Evolutionary conservation across 2,888 invertebrate genomes (phyloP).

Genomic region (Hyposoter dolosus): DNA sequence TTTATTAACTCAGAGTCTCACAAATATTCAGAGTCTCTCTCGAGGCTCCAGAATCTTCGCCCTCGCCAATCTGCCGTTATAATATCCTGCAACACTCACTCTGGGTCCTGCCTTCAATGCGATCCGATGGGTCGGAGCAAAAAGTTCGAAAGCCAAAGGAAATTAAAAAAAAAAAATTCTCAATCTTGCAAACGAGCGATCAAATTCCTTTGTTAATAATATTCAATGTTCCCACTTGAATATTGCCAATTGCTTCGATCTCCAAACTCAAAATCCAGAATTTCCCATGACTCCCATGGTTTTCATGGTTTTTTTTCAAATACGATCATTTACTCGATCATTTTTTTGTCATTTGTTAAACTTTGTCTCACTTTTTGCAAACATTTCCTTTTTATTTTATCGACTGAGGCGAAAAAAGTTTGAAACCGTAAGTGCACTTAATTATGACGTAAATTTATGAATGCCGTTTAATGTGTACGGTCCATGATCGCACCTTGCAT

Average conservation of each 20-base stretch:
- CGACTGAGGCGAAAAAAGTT: neutral
- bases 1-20: conserved; percentile 39
- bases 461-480: conserved; percentile 40
- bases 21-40: conserved; percentile 31
- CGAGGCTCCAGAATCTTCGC: conserved; percentile 31
- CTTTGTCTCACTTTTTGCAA: neutral
- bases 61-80: conserved; percentile 17
- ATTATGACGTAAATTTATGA: conserved; percentile 31
- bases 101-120: conserved; percentile 13
- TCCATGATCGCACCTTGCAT: conserved; percentile 48
- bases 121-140: conserved; percentile 29
- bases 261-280: neutral
- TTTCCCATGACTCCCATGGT: neutral
- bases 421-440: neutral
- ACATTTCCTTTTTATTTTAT: neutral
- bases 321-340: neutral
- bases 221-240: neutral
- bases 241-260: neutral
- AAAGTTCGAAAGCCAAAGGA: neutral
- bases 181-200: neutral
- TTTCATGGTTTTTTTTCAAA: neutral
- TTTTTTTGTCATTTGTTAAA: neutral
- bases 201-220: neutral
- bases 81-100: conserved; percentile 30
- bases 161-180: neutral